Percentiles rank a stretch among this genome's conserved stretches.
These are phyloP conservation scores for Xyrichtys novacula DNA, from an alignment of 2,797 vertebrate species.

Conservation along the genomic window DNA sequence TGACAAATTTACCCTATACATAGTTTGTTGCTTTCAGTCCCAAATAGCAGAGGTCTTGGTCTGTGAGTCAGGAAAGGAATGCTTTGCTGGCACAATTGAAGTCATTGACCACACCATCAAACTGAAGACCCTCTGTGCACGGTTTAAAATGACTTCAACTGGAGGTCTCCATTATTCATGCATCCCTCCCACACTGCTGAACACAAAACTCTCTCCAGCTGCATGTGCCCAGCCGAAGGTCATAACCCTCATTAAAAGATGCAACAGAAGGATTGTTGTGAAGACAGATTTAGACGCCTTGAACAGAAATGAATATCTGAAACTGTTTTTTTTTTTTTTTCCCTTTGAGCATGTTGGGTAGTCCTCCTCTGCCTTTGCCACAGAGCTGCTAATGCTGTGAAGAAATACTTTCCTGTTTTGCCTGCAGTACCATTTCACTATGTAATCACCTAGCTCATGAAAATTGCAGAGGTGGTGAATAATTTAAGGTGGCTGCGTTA, in stretches of 20 bases:
- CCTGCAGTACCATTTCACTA: conserved; percentile 81
- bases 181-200: conserved; percentile 28
- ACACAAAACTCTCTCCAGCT: conserved; percentile 42
- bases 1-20: background rate
- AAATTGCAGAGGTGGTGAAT: conserved; percentile 83
- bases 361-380: conserved; percentile 38
- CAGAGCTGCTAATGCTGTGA: conserved; percentile 45
- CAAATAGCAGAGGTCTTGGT: background rate
- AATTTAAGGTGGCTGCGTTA: conserved; percentile 80
- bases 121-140: conserved; percentile 51
- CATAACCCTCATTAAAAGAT: conserved; percentile 64
- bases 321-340: conserved; percentile 11
- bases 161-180: conserved; percentile 66
- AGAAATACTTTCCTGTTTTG: conserved; percentile 78
- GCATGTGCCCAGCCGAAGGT: conserved; percentile 63
- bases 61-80: conserved; percentile 1
- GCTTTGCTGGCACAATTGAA: conserved; percentile 30
- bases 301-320: conserved; percentile 52
- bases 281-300: conserved; percentile 57
- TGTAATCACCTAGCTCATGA: conserved; percentile 85
- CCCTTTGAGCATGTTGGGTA: conserved; percentile 16
- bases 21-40: background rate
- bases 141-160: conserved; percentile 45
- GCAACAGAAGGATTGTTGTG: conserved; percentile 35
- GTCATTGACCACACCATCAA: conserved; percentile 30